These are phyloP conservation scores for Mya arenaria DNA, from an alignment of 1,140 invertebrate genomes.

Conservation along the genomic window DNA sequence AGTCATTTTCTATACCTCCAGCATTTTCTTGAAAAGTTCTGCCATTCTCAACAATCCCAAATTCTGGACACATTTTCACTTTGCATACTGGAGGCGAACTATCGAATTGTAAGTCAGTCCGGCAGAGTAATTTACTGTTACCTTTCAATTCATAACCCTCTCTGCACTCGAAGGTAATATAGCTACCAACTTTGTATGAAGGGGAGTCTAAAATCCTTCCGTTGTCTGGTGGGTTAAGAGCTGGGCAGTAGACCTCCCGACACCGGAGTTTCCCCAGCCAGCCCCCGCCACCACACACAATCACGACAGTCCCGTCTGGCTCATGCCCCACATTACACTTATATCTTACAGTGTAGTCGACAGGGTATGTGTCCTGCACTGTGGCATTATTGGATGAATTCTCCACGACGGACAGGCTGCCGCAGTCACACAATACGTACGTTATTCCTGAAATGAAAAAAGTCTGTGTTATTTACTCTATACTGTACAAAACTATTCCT, in stretches of 20 bases:
- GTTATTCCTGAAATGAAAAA: no score
- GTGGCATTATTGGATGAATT: slow-evolving; percentile 16
- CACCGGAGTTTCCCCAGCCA: slow-evolving; percentile 17
- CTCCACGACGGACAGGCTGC: neutral
- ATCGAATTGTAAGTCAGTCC: slow-evolving; percentile 8
- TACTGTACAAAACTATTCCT: no score
- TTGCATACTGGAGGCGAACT: neutral
- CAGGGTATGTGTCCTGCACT: neutral
- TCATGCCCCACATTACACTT: slow-evolving; percentile 2
- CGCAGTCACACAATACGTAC: no score
- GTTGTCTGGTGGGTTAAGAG: neutral
- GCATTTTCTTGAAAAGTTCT: neutral
- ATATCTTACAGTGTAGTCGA: neutral
- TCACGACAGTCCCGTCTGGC: neutral
- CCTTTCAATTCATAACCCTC: slow-evolving; percentile 33
- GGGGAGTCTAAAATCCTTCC: neutral
- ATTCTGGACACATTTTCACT: slow-evolving; percentile 24
- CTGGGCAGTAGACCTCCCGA: neutral
- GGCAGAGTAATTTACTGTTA: neutral
- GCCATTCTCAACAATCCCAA: slow-evolving; percentile 5
- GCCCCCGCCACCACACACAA: neutral
- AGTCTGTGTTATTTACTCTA: no score
- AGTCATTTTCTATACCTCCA: neutral
- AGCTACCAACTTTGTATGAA: neutral
- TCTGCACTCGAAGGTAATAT: slow-evolving; percentile 6